phyloP scores from a whole-genome alignment of 2,797 vertebrate genomes.

The Onychomys leucogaster region DNA sequence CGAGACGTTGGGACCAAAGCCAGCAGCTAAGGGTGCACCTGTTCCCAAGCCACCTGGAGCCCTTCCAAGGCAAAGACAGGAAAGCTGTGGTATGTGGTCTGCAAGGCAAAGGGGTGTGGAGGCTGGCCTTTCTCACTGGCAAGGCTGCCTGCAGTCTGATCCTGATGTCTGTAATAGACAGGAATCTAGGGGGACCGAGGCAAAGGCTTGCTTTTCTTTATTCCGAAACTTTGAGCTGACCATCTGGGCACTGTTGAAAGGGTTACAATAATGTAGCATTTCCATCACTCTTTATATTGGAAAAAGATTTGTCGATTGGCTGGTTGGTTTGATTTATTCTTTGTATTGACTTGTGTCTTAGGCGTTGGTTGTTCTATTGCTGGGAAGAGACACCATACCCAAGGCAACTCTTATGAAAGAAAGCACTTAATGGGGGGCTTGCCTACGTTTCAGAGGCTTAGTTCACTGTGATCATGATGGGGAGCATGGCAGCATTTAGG shows the following conservation, averaged over 20 bases:
- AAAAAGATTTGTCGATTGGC: background rate
- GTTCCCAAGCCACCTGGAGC: conserved; percentile 33
- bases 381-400: background rate
- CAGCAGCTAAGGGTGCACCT: conserved; percentile 52
- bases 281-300: background rate
- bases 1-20: conserved; percentile 64
- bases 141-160: background rate
- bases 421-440: background rate
- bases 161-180: background rate
- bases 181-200: background rate
- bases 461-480: background rate
- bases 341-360: background rate
- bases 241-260: background rate
- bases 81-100: conserved; percentile 85
- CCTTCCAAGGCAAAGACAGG: conserved; percentile 54
- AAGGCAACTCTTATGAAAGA: background rate
- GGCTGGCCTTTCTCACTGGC: background rate
- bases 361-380: background rate
- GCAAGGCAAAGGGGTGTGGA: background rate
- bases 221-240: conserved; percentile 6
- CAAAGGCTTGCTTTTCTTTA: background rate
- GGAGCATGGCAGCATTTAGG: background rate
- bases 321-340: background rate
- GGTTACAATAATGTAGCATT: background rate
- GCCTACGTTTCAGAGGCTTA: background rate